Conservation (phyloP, 2,888 invertebrate genomes). For the Ethmia dodecea region DNA sequence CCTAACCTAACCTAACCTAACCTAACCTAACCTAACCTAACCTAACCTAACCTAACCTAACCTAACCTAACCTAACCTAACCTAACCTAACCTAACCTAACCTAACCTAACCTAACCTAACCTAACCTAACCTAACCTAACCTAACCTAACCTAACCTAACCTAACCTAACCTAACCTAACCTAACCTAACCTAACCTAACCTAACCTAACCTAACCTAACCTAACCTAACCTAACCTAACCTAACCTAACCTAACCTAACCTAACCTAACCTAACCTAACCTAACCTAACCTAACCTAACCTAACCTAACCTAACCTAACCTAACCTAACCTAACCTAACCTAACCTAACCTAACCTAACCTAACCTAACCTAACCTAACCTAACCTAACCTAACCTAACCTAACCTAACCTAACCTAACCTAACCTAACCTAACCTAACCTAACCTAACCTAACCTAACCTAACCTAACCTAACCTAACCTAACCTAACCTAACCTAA, state of each 20-base stretch:
- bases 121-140: conserved; percentile 18
- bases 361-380: conserved; percentile 18
- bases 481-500: conserved; percentile 13
- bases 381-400: conserved; percentile 14
- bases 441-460: conserved; percentile 13
- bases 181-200: conserved; percentile 18
- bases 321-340: conserved; percentile 18
- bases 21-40: conserved; percentile 13
- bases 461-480: conserved; percentile 13
- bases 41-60: conserved; percentile 12
- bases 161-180: conserved; percentile 17
- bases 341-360: conserved; percentile 18
- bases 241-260: conserved; percentile 18
- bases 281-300: conserved; percentile 21
- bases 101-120: conserved; percentile 16
- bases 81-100: conserved; percentile 13
- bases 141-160: conserved; percentile 17
- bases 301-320: conserved; percentile 20
- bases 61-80: conserved; percentile 11
- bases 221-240: conserved; percentile 18
- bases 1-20: conserved; percentile 17
- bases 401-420: conserved; percentile 14
- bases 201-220: conserved; percentile 18
- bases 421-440: conserved; percentile 14
- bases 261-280: conserved; percentile 20